Conservation (phyloP, 2,797 vertebrate species). For the Clarias laeviceps region DNA sequence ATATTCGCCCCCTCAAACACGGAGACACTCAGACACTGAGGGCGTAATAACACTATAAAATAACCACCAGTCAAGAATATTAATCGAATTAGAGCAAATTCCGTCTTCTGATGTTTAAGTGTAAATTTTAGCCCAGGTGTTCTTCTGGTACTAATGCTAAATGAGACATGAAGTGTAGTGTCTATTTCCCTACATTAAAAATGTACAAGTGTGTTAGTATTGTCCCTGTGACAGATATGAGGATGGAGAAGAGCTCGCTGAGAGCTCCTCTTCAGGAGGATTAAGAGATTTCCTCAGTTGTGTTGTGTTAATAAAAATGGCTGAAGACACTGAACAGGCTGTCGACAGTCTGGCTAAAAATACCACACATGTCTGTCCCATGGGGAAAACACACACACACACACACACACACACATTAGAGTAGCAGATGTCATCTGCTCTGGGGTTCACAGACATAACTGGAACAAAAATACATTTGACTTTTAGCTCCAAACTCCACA, state of each 20-base stretch:
- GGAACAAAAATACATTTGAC: background rate
- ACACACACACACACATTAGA: slow-evolving; percentile 15
- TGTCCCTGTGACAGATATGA: background rate
- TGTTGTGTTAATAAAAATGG: slow-evolving; percentile 38
- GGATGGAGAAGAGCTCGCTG: background rate
- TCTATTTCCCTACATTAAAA: background rate
- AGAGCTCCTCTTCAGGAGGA: slow-evolving; percentile 28
- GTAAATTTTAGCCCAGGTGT: background rate
- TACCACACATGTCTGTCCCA: slow-evolving; percentile 29
- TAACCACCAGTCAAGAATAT: background rate
- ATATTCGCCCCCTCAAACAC: background rate
- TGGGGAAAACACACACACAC: slow-evolving; percentile 14
- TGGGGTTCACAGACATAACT: background rate
- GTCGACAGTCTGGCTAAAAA: slow-evolving; percentile 32
- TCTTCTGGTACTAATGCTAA: background rate
- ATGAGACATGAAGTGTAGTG: background rate
- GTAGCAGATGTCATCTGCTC: slow-evolving; percentile 32
- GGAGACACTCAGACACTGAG: background rate
- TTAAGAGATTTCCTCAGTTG: slow-evolving; percentile 7
- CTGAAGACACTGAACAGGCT: slow-evolving; percentile 17
- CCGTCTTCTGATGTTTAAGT: background rate
- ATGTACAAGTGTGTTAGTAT: background rate
- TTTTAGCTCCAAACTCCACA: slow-evolving; percentile 1
- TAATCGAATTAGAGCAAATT: background rate
- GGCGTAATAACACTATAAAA: background rate